Conservation (phyloP, 2,797 vertebrate species). For the Clarias fuscus region DNA sequence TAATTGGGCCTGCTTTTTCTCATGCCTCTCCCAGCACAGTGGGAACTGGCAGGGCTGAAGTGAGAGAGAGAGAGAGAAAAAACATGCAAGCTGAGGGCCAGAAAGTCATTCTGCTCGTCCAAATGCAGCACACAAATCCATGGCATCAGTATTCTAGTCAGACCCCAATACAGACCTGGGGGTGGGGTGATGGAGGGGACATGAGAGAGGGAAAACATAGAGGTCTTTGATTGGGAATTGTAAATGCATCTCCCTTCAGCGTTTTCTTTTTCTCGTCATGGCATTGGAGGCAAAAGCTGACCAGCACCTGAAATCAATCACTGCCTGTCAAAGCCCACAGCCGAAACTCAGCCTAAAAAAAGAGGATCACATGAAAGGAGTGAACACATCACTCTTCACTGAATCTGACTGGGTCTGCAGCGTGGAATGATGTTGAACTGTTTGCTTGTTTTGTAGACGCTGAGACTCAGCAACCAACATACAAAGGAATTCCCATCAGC, state of each 20-base stretch:
- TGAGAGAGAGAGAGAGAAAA: slow-evolving; percentile 16
- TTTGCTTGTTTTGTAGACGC: slow-evolving; percentile 43
- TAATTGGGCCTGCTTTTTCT: slow-evolving; percentile 60
- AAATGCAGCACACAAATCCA: slow-evolving; percentile 59
- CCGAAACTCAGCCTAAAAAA: slow-evolving; percentile 6
- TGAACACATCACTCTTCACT: slow-evolving; percentile 20
- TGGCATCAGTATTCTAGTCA: slow-evolving; percentile 62
- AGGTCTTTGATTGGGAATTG: slow-evolving; percentile 50
- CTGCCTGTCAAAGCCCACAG: slow-evolving; percentile 31
- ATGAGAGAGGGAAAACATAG: slow-evolving; percentile 29
- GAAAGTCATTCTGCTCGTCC: slow-evolving; percentile 63
- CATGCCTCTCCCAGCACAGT: slow-evolving; percentile 54
- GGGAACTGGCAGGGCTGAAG: slow-evolving; percentile 56
- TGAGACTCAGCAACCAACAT: not conserved
- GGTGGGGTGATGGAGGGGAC: slow-evolving; percentile 3
- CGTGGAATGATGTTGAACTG: slow-evolving; percentile 29
- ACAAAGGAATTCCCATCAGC: slow-evolving; percentile 36
- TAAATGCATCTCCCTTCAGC: slow-evolving; percentile 39
- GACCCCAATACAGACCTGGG: slow-evolving; percentile 47
- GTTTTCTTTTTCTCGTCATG: slow-evolving; percentile 35
- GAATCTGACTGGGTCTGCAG: slow-evolving; percentile 13
- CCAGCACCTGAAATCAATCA: slow-evolving; percentile 46
- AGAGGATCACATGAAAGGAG: slow-evolving; percentile 28
- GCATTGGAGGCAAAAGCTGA: slow-evolving; percentile 22
- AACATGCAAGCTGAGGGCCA: slow-evolving; percentile 43